Base-by-base conservation (phyloP, 2,113 vertebrate genomes). In the Lanius collurio region DNA sequence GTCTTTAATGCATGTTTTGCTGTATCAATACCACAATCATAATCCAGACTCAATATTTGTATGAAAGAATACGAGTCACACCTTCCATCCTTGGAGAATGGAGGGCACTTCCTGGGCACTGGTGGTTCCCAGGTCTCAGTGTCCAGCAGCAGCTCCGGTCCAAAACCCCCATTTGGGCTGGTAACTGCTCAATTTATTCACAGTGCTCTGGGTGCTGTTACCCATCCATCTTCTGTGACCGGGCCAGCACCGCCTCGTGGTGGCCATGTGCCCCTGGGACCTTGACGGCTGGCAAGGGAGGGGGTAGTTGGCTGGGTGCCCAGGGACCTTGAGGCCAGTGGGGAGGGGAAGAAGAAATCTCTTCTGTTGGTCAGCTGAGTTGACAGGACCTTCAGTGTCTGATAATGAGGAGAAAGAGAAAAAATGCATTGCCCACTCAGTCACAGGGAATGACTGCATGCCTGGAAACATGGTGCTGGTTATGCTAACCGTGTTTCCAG, bases 371-470 rank as follows among this genome's bases (percentile, higher is more conserved):
- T 69, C 73, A 63, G 0, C 14, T n/a, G 63, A 16, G 22, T 53
- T 63, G 37, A 11, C 21, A 35, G 46, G 50, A 65, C 63, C 46
- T 84, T 94, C 41, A 50, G 35, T 19, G 26, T 3, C 24, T 89
- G 47, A 42, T 73, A 57, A 37, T 8, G 28, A 74, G 21, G 27
- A 27, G 44, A 68, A 44, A 41, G 77, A 27, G 35, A 46, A 35
- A 0, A 0, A 53, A 31, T 21, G 13, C 0, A 1, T n/a, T 49
- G 69, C 39, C 16, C 5, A 0, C 20, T 68, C 0, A 0, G 42
- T 46, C 47, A 12, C 27, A 30, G 39, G 37, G 31, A 62, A 15
- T 44, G 31, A n/a, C 60, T 59, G 4, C 28, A 44, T 64, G 15
- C 35, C 35, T 75, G 42, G 9, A 44, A 15, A 60, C 53, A 14